A percentile compares a stretch with the other conserved stretches of the same genome.
Conservation (phyloP, 1,140 invertebrate genomes). For the Triops longicaudatus region DNA sequence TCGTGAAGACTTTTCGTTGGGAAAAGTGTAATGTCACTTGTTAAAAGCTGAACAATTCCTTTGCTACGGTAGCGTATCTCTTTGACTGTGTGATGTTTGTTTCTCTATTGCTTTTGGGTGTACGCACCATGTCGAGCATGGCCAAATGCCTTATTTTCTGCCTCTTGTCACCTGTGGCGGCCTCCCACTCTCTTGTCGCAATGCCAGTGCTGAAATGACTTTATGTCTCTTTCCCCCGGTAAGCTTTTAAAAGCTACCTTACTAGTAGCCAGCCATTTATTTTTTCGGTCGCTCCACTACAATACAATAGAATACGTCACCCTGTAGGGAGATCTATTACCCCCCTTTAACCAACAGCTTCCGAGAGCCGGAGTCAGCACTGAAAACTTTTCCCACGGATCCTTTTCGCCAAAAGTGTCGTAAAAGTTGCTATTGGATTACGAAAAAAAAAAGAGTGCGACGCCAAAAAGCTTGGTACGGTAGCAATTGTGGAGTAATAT, state of each 20-base stretch:
- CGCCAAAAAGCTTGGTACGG: not conserved
- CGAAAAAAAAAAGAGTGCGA: not conserved
- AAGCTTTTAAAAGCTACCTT: too few relatives aligned
- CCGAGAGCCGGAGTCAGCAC: too few relatives aligned
- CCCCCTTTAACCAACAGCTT: not conserved
- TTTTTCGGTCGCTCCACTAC: too few relatives aligned
- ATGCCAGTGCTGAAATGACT: not conserved
- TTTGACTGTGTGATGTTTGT: not conserved
- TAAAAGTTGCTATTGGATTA: not conserved
- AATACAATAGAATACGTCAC: too few relatives aligned
- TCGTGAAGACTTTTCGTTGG: too few relatives aligned
- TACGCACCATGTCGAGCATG: constrained; percentile 6
- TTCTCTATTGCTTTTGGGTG: not conserved
- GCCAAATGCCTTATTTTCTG: not conserved
- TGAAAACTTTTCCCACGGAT: not conserved
- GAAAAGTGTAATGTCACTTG: too few relatives aligned
- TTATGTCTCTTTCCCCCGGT: not conserved
- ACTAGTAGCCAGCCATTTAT: too few relatives aligned
- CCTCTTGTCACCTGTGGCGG: constrained; percentile 4
- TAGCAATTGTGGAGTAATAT: constrained; percentile 13
- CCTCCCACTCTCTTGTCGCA: not conserved
- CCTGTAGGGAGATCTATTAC: not conserved
- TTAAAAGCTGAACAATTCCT: not conserved
- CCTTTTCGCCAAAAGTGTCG: not conserved
- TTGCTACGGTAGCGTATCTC: not conserved